phyloP scores from a whole-genome alignment of 1,140 invertebrate genomes.

The Cyclargus thomasi region DNA sequence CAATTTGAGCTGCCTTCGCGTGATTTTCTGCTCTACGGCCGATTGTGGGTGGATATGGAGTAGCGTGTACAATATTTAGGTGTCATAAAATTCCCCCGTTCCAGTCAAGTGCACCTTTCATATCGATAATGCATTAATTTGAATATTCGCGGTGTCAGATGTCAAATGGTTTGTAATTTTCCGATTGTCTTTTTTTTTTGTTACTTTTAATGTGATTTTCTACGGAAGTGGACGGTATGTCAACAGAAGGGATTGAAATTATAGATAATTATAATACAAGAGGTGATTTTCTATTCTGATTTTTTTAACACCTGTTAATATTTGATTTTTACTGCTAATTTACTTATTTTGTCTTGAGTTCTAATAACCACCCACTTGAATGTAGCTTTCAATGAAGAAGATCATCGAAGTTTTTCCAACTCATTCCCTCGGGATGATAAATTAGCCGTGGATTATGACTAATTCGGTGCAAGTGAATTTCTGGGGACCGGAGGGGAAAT shows the following conservation, averaged over 20 bases:
- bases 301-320: background rate
- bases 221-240: slow-evolving; percentile 42
- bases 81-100: slow-evolving; percentile 59
- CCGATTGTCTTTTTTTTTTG: slow-evolving; percentile 50
- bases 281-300: slow-evolving; percentile 9
- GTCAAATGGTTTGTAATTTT: slow-evolving; percentile 74
- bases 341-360: background rate
- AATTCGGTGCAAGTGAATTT: slow-evolving; percentile 50
- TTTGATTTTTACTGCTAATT: background rate
- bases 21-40: slow-evolving; percentile 34
- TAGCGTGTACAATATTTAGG: slow-evolving; percentile 35
- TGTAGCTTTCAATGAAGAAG: background rate
- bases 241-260: slow-evolving; percentile 23
- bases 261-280: slow-evolving; percentile 22
- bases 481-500: slow-evolving; percentile 42
- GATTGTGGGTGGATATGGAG: slow-evolving; percentile 16
- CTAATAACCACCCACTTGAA: background rate
- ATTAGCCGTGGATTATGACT: slow-evolving; percentile 43
- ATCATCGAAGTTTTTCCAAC: slow-evolving; percentile 24
- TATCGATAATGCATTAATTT: slow-evolving; percentile 74
- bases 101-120: slow-evolving; percentile 59
- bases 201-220: slow-evolving; percentile 52
- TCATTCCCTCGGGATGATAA: slow-evolving; percentile 37
- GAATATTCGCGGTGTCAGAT: slow-evolving; percentile 74
- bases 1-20: background rate